Conservation (phyloP, 2,113 vertebrate genomes). For the Limanda limanda region DNA sequence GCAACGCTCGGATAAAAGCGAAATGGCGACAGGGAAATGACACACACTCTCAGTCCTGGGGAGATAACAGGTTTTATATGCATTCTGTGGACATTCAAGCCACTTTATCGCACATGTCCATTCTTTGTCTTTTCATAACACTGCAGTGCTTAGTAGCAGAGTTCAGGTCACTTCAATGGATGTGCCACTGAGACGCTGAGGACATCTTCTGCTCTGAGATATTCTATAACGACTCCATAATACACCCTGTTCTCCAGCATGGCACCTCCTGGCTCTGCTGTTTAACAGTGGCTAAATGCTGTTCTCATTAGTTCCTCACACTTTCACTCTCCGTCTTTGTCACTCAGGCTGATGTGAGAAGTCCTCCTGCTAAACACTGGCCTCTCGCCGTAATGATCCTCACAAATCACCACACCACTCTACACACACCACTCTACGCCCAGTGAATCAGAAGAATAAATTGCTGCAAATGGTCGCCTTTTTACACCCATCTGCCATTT, state of each 20-base stretch:
- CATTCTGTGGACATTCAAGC: slow-evolving; percentile 27
- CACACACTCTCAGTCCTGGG: slow-evolving; percentile 50
- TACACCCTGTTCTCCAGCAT: not conserved
- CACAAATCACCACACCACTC: slow-evolving; percentile 19
- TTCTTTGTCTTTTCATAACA: not conserved
- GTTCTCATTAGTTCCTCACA: slow-evolving; percentile 53
- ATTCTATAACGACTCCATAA: slow-evolving; percentile 8
- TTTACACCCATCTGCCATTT: slow-evolving; percentile 38
- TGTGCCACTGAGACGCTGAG: not conserved
- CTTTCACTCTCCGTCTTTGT: slow-evolving; percentile 41
- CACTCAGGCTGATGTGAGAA: slow-evolving; percentile 55
- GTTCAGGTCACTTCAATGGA: slow-evolving; percentile 8
- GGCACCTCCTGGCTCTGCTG: slow-evolving; percentile 13
- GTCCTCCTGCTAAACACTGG: slow-evolving; percentile 26
- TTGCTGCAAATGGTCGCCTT: slow-evolving; percentile 22
- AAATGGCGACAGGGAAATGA: slow-evolving; percentile 23
- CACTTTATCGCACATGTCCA: slow-evolving; percentile 5
- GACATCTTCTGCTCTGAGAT: not conserved
- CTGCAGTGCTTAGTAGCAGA: not conserved
- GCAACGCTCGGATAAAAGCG: slow-evolving; percentile 8
- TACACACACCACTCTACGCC: not conserved
- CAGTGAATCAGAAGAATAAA: slow-evolving; percentile 20
- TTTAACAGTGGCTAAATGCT: slow-evolving; percentile 60
- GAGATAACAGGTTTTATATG: slow-evolving; percentile 59
- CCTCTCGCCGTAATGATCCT: slow-evolving; percentile 36